phyloP scores from a whole-genome alignment of 2,888 invertebrate species.

The Neocrepidodera transversa region DNA sequence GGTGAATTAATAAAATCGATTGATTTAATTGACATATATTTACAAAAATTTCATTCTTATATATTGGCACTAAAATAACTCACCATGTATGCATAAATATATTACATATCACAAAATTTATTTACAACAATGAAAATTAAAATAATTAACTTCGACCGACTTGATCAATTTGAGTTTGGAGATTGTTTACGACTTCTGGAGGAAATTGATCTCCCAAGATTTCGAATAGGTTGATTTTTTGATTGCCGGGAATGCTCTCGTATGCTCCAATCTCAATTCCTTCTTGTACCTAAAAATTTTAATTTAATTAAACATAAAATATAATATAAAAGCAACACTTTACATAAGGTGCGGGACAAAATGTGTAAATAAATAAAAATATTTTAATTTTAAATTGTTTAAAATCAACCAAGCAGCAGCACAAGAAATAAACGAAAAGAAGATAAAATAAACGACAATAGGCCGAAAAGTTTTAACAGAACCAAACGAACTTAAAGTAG shows the following conservation, averaged over 20 bases:
- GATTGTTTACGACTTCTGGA: conserved; percentile 85
- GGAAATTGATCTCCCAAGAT: conserved; percentile 87
- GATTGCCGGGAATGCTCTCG: conserved; percentile 85
- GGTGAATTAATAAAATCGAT: not conserved
- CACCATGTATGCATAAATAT: conserved; percentile 3
- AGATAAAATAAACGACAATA: too few species aligned
- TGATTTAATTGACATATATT: not conserved
- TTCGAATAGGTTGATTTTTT: conserved; percentile 82
- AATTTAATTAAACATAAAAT: not conserved
- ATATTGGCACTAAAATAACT: conserved; percentile 3
- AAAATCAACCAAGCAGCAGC: too few species aligned
- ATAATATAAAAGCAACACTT: too few species aligned
- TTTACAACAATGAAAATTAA: not conserved
- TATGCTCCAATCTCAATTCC: conserved; percentile 86
- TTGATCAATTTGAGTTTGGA: conserved; percentile 84
- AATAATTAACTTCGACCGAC: conserved; percentile 72
- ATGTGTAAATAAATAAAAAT: too few species aligned
- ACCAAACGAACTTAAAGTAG: too few species aligned
- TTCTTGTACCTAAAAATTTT: conserved; percentile 70
- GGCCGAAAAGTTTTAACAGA: too few species aligned
- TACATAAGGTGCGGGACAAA: too few species aligned
- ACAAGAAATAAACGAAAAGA: too few species aligned
- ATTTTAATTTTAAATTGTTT: too few species aligned
- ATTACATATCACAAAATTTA: conserved; percentile 18
- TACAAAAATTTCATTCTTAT: not conserved